These are phyloP conservation scores for Phortica magna DNA, from an alignment of 2,888 invertebrate species.

Conservation along the genomic window DNA sequence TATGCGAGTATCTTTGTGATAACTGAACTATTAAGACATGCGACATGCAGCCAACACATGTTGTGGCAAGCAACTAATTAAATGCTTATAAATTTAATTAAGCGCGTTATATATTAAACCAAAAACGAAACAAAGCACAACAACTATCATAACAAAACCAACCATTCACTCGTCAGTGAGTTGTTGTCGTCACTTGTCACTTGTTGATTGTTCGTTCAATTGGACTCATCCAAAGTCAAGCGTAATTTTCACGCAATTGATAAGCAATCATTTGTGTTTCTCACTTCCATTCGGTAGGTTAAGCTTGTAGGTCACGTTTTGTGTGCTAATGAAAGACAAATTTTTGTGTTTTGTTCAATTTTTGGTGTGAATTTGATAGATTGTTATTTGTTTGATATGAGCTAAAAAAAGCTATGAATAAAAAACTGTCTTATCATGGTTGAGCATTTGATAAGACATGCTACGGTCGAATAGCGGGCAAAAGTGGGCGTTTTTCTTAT, in stretches of 20 bases:
- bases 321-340: conserved; percentile 22
- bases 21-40: no score
- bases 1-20: no score
- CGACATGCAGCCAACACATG: no score
- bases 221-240: neutral
- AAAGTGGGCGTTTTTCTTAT: conserved; percentile 20
- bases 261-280: neutral
- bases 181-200: no score
- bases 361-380: conserved; percentile 26
- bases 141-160: no score
- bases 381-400: neutral
- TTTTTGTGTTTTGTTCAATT: neutral
- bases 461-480: conserved; percentile 27
- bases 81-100: no score
- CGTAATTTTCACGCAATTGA: neutral
- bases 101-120: no score
- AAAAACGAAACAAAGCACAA: no score
- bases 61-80: no score
- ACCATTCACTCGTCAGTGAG: no score
- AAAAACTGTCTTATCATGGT: neutral
- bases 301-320: conserved; percentile 18
- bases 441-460: conserved; percentile 2
- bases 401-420: neutral
- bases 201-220: neutral
- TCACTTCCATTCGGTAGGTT: conserved; percentile 6